Base-by-base conservation (phyloP, 1,140 invertebrate genomes). In the Calephelis nemesis region DNA sequence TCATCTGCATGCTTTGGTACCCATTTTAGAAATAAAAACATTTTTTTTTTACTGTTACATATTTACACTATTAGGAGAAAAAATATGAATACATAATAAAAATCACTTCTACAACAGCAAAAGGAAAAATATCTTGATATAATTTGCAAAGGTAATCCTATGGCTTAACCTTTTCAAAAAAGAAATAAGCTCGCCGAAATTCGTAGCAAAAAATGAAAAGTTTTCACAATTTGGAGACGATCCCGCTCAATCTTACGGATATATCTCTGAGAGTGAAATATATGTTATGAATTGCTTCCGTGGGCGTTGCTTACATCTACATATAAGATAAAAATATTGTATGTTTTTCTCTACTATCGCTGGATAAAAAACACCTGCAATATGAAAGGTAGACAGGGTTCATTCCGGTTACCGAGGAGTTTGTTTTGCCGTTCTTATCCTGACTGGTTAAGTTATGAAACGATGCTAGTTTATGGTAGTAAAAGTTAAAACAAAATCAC, bases 211-310 rank as follows among this genome's bases (percentile, higher is more conserved):
- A 58, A 58, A 39, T 58, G 54, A 58, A 58, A 39, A 39, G 12
- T 58, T 58, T 58, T 39, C 54, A 58, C 30, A 58, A 30, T 19
- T 58, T 6, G 54, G 11, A 45, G 42, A 45, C 30, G 11, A 58
- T 7, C 54, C 54, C 19, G 19, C 19, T 58, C 19, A 58, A 58
- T 58, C 54, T 58, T 30, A 30, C 30, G 54, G 54, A 39, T 58
- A 39, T 30, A 30, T 12, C 30, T 39, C 54, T 58, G 30, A 30
- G 19, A 58, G 54, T 58, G 54, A 58, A 58, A 58, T 58, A 58
- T 58, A 58, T 58, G 54, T 58, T 58, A 58, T 39, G 30, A 58
- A 58, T 58, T 58, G 54, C 54, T 58, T 58, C 54, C 54, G 54
- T 58, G 11, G 54, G 54, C 19, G 54, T 30, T 39, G 3, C 54